Evolutionary conservation across 2,888 invertebrate species (phyloP), one percentile per base, ranked within the genome.

Genomic region (Elmis aenea): DNA sequence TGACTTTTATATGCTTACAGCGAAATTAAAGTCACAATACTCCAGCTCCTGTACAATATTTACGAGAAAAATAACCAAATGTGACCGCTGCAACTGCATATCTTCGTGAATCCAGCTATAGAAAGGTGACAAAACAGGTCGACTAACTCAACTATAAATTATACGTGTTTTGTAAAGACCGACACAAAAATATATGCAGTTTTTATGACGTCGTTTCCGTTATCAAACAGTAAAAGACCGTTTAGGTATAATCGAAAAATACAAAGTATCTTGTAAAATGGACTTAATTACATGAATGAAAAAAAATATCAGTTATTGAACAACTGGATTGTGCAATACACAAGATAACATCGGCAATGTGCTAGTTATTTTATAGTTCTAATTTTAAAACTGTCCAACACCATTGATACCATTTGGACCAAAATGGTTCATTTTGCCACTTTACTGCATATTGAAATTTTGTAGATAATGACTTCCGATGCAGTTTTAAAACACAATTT

Each of bases 51-150:
- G 57, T 49, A 45, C 46, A 42, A 55, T 54, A 58, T 61, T 61
- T 61, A 60, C 51, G 59, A 48, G 53, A 52, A 57, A 60, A 56
- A 58, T 59, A 59, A 46, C 53, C 58, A 58, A 61, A 60, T 59
- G 50, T 40, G 58, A 56, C 50, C 38, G 40, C 41, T 36, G 44
- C 42, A 37, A 47, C 46, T 45, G 50, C 51, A 50, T 48, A 48
- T 42, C 38, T 51, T 38, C 42, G 42, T 46, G 48, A 52, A 50
- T 51, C 45, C 47, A 50, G 42, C 51, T 51, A 54, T 55, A 57
- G 55, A 57, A 50, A 48, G 55, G 55, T 55, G 57, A 57, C 55
- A 58, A 59, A 60, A 58, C 57, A 55, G 56, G 58, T 58, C 51
- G 55, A 52, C 49, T 45, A 48, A 52, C 50, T 50, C 43, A n/a